Conservation (phyloP, 2,888 invertebrate species). For the Tetranychus piercei region DNA sequence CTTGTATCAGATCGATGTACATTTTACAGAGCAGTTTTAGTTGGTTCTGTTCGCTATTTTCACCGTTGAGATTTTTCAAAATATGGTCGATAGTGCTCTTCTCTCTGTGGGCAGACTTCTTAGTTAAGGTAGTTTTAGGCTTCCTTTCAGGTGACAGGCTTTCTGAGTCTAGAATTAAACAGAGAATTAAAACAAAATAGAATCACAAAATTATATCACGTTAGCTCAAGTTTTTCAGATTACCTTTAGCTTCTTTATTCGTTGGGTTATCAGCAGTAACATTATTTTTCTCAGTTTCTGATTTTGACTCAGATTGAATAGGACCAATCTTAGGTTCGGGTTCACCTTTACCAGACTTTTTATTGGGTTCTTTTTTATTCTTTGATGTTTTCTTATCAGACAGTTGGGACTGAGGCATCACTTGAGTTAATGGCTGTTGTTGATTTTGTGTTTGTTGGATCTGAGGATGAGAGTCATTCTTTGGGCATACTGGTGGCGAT, state of each 20-base stretch:
- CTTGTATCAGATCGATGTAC: constrained; percentile 55
- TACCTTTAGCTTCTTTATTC: background rate
- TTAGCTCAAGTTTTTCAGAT: background rate
- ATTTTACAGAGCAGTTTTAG: constrained; percentile 50
- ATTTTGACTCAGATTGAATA: background rate
- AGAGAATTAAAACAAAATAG: background rate
- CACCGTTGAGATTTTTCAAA: constrained; percentile 38
- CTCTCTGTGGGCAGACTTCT: background rate
- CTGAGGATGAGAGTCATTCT: background rate
- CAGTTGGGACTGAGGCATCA: background rate
- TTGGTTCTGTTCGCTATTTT: constrained; percentile 46
- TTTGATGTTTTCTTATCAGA: background rate
- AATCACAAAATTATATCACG: too few species aligned
- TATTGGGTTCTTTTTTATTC: background rate
- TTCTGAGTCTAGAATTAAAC: background rate
- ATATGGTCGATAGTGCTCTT: constrained; percentile 38
- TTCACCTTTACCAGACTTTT: background rate
- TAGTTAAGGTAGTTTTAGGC: background rate
- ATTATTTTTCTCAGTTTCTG: background rate
- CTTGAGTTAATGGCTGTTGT: background rate
- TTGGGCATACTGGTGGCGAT: background rate
- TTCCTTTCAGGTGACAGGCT: background rate
- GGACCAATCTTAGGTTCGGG: background rate
- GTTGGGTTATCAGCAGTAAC: background rate
- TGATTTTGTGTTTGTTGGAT: background rate